phyloP scores from a whole-genome alignment of 2,888 invertebrate genomes.

The Meteorus cinctellus region DNA sequence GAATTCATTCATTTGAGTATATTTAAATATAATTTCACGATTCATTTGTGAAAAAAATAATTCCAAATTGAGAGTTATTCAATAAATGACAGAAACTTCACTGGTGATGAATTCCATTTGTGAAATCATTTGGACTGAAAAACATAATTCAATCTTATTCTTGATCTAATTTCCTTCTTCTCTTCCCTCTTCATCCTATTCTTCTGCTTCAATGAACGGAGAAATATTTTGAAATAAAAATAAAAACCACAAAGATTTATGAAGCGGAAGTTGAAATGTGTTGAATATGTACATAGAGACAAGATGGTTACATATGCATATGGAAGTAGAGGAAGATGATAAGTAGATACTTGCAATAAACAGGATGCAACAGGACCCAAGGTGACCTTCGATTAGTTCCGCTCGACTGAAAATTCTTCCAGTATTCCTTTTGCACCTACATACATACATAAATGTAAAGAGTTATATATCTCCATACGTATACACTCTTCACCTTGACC shows the following conservation, averaged over 20 bases:
- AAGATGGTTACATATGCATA: constrained; percentile 11
- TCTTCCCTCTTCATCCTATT: too few relatives aligned
- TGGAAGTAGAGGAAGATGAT: constrained; percentile 9
- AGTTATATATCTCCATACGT: not conserved
- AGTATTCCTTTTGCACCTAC: not conserved
- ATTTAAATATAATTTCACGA: too few relatives aligned
- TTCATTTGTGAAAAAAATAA: too few relatives aligned
- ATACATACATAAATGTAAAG: not conserved
- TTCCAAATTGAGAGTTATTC: too few relatives aligned
- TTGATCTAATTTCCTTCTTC: too few relatives aligned
- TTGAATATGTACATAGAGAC: not conserved
- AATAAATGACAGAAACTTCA: too few relatives aligned
- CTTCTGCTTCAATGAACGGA: too few relatives aligned
- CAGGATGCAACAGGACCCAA: constrained; percentile 10
- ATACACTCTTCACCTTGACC: constrained; percentile 35
- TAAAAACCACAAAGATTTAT: not conserved
- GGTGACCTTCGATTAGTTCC: constrained; percentile 33
- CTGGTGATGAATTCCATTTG: too few relatives aligned
- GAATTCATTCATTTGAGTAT: too few relatives aligned
- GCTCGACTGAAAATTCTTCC: not conserved
- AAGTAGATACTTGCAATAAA: constrained; percentile 10
- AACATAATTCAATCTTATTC: too few relatives aligned
- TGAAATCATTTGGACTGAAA: too few relatives aligned
- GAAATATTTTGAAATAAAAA: not conserved
- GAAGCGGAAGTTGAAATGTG: constrained; percentile 4